phyloP scores from a whole-genome alignment of 2,797 vertebrate species.

The Lophotriccus pileatus region DNA sequence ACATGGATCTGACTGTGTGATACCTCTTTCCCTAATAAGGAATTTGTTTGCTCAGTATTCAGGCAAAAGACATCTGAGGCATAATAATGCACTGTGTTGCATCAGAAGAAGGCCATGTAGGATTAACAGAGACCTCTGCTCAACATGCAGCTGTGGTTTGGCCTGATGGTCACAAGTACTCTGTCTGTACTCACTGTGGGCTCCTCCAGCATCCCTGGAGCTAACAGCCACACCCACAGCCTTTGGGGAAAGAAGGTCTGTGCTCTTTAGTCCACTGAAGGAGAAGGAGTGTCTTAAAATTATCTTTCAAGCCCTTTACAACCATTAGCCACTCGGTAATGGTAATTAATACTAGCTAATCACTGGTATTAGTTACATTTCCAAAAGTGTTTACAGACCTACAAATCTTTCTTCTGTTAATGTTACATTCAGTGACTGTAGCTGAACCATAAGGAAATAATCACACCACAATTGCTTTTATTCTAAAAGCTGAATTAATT shows the following conservation, averaged over 20 bases:
- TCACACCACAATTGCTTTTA: background rate
- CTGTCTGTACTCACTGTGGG: background rate
- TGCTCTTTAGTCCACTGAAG: background rate
- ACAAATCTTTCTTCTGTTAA: background rate
- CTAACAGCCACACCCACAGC: background rate
- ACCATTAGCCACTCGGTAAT: background rate
- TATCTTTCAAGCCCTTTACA: background rate
- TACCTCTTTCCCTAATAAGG: background rate
- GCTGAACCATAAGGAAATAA: background rate
- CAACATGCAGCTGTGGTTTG: background rate
- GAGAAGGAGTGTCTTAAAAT: background rate
- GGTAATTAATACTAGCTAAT: background rate
- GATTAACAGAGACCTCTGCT: background rate
- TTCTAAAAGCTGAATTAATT: slow-evolving; percentile 1
- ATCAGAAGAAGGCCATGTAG: background rate
- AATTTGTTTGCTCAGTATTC: background rate
- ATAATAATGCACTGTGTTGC: background rate
- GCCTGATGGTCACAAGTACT: background rate
- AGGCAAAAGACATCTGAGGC: background rate
- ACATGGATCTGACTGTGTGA: background rate
- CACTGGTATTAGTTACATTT: background rate
- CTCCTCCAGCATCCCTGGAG: background rate
- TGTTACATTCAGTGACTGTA: background rate
- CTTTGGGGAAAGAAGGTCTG: background rate
- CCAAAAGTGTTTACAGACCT: background rate